phyloP scores from a whole-genome alignment of 2,797 vertebrate genomes.

The Coluber constrictor region DNA sequence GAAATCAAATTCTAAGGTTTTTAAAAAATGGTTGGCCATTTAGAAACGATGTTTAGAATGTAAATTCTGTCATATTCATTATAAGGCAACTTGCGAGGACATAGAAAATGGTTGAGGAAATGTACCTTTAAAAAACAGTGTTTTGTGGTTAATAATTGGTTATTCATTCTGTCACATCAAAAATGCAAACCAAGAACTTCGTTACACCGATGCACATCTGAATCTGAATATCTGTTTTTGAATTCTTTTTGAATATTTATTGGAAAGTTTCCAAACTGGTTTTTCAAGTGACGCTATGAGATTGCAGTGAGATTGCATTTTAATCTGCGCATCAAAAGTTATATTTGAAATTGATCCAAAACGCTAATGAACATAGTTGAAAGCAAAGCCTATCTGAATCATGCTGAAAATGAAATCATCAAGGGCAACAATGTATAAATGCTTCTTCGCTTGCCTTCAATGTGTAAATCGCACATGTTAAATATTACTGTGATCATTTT shows the following conservation, averaged over 20 bases:
- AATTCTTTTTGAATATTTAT: conserved; percentile 2
- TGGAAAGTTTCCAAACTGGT: conserved; percentile 26
- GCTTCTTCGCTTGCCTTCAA: background rate
- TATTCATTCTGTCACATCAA: background rate
- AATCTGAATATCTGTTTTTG: background rate
- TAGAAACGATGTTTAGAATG: background rate
- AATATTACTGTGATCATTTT: background rate
- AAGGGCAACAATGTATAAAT: background rate
- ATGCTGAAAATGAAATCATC: background rate
- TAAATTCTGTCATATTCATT: background rate
- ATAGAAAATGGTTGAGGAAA: background rate
- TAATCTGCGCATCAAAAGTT: background rate
- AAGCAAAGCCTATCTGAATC: background rate
- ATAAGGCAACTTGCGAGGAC: background rate
- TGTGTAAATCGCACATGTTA: background rate
- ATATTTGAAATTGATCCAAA: conserved; percentile 1
- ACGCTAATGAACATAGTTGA: background rate
- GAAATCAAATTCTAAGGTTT: background rate
- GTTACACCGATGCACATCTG: accelerated
- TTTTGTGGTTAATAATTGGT: background rate
- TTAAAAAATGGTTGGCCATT: background rate
- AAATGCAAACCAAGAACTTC: background rate
- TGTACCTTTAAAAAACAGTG: background rate
- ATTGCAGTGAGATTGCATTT: background rate
- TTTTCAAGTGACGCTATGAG: conserved; percentile 8